Base-by-base conservation (phyloP, 2,797 vertebrate genomes). In the Parotocinclus haroldoi region DNA sequence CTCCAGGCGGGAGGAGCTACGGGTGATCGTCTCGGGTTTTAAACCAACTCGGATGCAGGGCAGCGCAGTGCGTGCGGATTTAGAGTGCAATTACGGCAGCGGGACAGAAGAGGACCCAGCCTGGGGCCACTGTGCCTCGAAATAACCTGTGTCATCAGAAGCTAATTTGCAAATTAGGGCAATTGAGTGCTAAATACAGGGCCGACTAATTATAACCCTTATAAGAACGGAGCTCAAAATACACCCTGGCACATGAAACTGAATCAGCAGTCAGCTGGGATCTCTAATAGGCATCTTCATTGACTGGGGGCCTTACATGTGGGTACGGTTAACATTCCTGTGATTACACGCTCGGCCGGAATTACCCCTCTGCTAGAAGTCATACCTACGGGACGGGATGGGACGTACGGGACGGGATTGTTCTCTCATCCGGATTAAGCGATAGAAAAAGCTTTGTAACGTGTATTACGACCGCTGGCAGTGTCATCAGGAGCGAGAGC, bases 301-400 rank as follows among this genome's bases (percentile, higher is more conserved):
- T 51, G 14, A 48, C 36, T 55, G n/a, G 53, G n/a, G 18, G 55
- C 63, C 73, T 77, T 71, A 37, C 63, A 74, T 52, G 58, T 75
- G 64, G 58, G 19, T 65, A 54, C 7, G 46, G 76, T 69, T 78
- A 73, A 76, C 68, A 69, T 54, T 58, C 63, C 69, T 53, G 9
- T 11, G 56, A 61, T 69, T 16, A 19, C 48, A 54, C 37, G 10
- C 14, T 50, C 18, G 17, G 54, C 9, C 68, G 63, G 69, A 73
- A 63, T 59, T 56, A 45, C 70, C 58, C 68, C 48, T 50, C 48
- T n/a, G 5, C 9, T 14, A 50, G 14, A 9, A 50, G 48, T 50
- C 7, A n/a, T 14, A 16, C 10, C 4, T 55, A 7, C 27, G n/a
- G n/a, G n/a, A n/a, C n/a, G n/a, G n/a, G n/a, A n/a, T 65, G 8